Base-by-base conservation (phyloP, 2,888 invertebrate species). In the Hetaerina titia region DNA sequence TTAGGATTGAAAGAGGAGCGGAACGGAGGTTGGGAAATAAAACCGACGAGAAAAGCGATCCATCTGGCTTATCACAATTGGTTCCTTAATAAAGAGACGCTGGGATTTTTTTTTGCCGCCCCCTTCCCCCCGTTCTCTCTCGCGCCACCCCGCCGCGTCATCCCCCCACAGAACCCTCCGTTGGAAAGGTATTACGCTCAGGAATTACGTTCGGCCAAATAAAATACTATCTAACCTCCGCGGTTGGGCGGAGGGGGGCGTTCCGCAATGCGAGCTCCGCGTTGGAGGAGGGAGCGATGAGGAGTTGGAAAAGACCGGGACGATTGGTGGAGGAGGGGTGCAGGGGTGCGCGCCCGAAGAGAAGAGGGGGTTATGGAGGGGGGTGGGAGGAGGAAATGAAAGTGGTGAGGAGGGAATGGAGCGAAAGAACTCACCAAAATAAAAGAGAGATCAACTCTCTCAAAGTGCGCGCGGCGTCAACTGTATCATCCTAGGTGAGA, bases 131-230 rank as follows among this genome's bases (percentile, higher is more conserved):
- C 81, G 2, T 11, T 81, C 81, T 81, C 81, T 31, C 13, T 15
- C 11, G 17, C 81, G 13, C 11, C 31, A 13, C 13, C 81, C 11
- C 25, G 11, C 31, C 13, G 22, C 45, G 45, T 25, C 74, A 69
- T 7, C 74, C 74, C 74, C 74, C 45, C 45, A 45, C 45, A 45
- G 45, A 45, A 2, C 45, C 45, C 19, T 25, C 74, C 74, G 74
- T 9, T 19, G 74, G 25, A 74, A 81, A 81, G 25, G 81, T 81
- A 81, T 81, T 81, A 81, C 81, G 31, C 81, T 81, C 81, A 31
- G 81, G 81, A 81, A 81, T 81, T 81, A 81, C 81, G 81, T 81
- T 81, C 81, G 81, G 81, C 25, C 81, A 81, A 81, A 81, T 81
- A 81, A 81, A 81, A 81, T 81, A 81, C 31, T 31, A 81, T 81